Base-by-base conservation (phyloP, 35 echinoderm and acorn worm genomes). In the Strongylocentrotus purpuratus region DNA sequence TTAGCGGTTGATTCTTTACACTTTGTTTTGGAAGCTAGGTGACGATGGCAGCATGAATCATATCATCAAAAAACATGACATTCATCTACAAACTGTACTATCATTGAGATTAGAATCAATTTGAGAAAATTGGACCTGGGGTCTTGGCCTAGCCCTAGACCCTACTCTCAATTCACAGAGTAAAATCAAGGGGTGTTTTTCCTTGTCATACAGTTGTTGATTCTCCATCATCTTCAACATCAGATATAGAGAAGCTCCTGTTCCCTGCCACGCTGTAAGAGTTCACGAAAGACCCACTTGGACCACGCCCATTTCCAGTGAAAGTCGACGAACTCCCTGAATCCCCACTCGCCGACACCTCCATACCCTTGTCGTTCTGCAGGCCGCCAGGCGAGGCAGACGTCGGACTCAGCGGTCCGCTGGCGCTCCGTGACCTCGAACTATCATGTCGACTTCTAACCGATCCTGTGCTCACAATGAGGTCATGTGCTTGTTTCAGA, bases 241-340 rank as follows among this genome's bases (percentile, higher is more conserved):
- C 95, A 12, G 95, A 96, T 31, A 96, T 96, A 0, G 95, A 96
- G 86, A 96, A 96, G 95, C 91, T 96, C 31, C 91, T 93, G 12
- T 47, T 93, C 11, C 45, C 91, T 50, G 91, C 46, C 4, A 58
- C 91, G n/a, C 48, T 93, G 91, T 50, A 93, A 14, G 91, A 93
- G 46, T 93, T 93, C 91, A 93, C 48, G 87, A 89, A 89, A 17
- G 87, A 7, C 20, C 87, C 91, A n/a, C 48, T 45, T 58, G 91
- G 91, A 14, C 47, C 91, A 58, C 91, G 46, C 48, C 91, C 91
- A 31, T 33, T 48, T 15, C 31, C 91, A 4, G 91, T 58, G n/a
- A 32, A 93, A 25, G 48, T 93, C 17, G 91, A 48, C 48, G 91
- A 93, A 47, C 48, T 58, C 31, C 48, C 91, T 2, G 91, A 32